Evolutionary conservation across 92 coral and sea anemone genomes (phyloP), one percentile per base, ranked within the genome.

Genomic region (Zoanthus sansibaricus): DNA sequence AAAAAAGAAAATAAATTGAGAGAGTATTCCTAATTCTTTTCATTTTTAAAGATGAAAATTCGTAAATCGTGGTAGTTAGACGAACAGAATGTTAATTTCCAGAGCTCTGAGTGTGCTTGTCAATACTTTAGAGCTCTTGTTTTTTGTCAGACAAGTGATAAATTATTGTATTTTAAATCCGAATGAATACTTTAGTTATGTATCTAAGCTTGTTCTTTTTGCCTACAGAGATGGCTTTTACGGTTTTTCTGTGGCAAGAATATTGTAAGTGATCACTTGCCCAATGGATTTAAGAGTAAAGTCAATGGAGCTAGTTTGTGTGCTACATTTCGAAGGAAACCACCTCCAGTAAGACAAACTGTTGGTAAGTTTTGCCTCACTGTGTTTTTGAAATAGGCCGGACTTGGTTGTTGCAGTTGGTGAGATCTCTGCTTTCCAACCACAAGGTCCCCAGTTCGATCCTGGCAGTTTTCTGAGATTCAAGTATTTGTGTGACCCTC

Each of bases 191-290:
- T 33, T n/a, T 9, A 10, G 30, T n/a, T 84, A 15, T 20, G 52
- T 12, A 1, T 15, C 64, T 42, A 12, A 72, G 5, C 68, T 42
- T 3, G 18, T 62, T 11, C 56, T 18, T 56, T 82, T 82, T 10
- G 8, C 72, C 33, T 61, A 31, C 95, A 95, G 98, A 85, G 98
- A 52, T 95, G 98, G 98, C 83, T 95, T 67, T 89, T 89, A 74
- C 95, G 91, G 85, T 95, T 88, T 86, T 86, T 91, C 20, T 93
- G 33, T 70, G 92, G 93, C 64, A 92, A 93, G 61, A 93, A 89
- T 84, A 32, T 87, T 59, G 72, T 80, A 52, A 90, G 87, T 59
- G 90, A 87, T 52, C 75, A 83, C 32, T 93, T 94, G 31, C 90
- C 95, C 7, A 94, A 94, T 83, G 98, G 98, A 25, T 79, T 90